Evolutionary conservation across 2,797 vertebrate genomes (phyloP), one percentile per base, ranked within the genome.

Genomic region (Odontamblyopus rebecca): DNA sequence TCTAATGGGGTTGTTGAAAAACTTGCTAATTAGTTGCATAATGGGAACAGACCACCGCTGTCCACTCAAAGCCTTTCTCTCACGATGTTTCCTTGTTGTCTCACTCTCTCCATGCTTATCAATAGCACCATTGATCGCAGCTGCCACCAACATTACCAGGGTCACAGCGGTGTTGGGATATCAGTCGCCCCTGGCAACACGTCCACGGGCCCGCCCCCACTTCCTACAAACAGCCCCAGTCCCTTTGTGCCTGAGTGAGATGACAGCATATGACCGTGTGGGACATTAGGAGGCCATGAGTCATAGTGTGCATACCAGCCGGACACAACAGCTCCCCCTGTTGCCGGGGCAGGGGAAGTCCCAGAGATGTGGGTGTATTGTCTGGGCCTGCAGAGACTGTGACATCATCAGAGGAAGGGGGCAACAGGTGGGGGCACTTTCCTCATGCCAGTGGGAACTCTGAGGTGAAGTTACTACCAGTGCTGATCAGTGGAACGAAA

Each of bases 291-390:
- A 88, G 89, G 79, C 83, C 67, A 93, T 95, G 93, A 94, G 90
- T 94, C 93, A 94, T 77, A 74, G 77, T 81, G 65, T 85, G 86
- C 91, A 95, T 92, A 88, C 93, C 93, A 89, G 69, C 75, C 78
- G 90, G 86, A 87, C 86, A 91, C 93, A 93, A 93, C 86, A 92
- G 93, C 91, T 85, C 94, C 93, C 93, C 93, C 94, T 95, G 91
- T 93, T 93, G 94, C 79, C 62, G 13, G 90, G 89, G 91, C 72
- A 78, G 87, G 89, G 89, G 87, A 92, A 91, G 69, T 79, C 91
- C 90, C 84, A 9, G 82, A 65, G 78, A 67, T 85, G 94, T 94
- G 92, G 94, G 94, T 76, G 93, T 91, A 93, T 93, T 94, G 93
- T 94, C 83, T 86, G 77, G 69, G 59, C 84, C 88, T 86, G 89